A percentile compares a stretch with the other conserved stretches of the same genome.
Conservation (phyloP, 2,797 vertebrate species). For the Dendrocincla fuliginosa region DNA sequence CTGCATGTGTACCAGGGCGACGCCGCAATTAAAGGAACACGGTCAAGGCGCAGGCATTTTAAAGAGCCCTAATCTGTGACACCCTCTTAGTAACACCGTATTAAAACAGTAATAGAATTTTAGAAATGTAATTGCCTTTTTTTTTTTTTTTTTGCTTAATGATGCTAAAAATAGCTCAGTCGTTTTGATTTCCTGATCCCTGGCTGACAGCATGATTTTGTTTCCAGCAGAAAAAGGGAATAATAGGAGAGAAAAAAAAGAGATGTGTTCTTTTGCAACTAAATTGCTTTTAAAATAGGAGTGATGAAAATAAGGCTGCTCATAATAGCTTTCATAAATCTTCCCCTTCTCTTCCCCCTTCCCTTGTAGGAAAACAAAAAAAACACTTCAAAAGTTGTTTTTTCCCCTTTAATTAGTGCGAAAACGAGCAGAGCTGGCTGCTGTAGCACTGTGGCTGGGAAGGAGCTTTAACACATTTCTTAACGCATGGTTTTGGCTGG, state of each 20-base stretch:
- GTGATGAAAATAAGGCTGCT: neutral
- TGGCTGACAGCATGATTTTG: neutral
- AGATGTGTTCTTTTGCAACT: neutral
- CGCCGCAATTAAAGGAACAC: neutral
- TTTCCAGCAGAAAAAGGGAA: conserved; percentile 4
- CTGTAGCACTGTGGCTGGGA: neutral
- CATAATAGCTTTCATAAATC: neutral
- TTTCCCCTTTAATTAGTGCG: neutral
- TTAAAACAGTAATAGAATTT: conserved; percentile 32
- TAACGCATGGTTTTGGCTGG: rapidly evolving
- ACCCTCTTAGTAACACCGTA: conserved; percentile 17
- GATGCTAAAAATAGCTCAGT: conserved; percentile 9
- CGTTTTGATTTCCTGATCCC: neutral
- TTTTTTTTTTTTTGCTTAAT: neutral
- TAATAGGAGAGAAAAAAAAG: neutral
- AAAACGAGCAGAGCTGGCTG: neutral
- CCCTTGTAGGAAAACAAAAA: neutral
- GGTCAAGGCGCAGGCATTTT: conserved; percentile 27
- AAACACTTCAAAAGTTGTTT: neutral
- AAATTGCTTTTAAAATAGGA: neutral
- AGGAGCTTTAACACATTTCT: neutral
- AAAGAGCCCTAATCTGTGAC: neutral
- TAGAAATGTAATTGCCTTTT: conserved; percentile 13
- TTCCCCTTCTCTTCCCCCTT: neutral
- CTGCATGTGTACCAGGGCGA: neutral